These are phyloP conservation scores for Mormyrus lacerda DNA, from an alignment of 2,113 vertebrate genomes.

Conservation along the genomic window DNA sequence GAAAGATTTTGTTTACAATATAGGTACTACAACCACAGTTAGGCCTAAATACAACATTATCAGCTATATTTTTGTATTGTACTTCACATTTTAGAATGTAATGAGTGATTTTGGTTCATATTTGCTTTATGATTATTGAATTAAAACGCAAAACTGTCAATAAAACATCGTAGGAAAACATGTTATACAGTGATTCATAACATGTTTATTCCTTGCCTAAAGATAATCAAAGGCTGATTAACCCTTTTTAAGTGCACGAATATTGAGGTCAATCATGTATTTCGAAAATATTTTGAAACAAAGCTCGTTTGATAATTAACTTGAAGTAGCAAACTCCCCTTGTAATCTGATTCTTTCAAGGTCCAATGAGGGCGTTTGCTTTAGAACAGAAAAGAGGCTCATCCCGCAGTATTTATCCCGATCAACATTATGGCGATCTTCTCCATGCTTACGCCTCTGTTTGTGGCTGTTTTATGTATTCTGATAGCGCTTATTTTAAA, in stretches of 20 bases:
- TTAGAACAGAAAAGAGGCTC: not conserved
- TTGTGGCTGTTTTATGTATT: conserved; percentile 70
- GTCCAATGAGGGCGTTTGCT: not conserved
- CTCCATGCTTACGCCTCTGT: conserved; percentile 68
- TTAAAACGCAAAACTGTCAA: not conserved
- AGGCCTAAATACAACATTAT: not conserved
- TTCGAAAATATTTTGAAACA: not conserved
- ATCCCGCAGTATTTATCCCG: not conserved
- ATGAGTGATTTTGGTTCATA: not conserved
- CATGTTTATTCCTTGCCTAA: not conserved
- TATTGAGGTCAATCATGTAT: not conserved
- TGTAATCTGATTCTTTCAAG: conserved; percentile 14
- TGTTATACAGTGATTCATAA: not conserved
- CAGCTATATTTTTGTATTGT: not conserved
- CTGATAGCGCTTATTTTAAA: conserved; percentile 64
- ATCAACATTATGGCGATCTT: conserved; percentile 60
- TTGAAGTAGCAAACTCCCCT: conserved; percentile 3
- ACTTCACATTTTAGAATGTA: not conserved
- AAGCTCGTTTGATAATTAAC: conserved; percentile 34
- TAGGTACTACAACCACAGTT: not conserved
- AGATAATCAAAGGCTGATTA: not conserved
- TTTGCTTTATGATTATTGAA: not conserved
- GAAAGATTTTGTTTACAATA: not conserved
- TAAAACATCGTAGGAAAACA: not conserved
- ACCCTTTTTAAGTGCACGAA: not conserved